Evolutionary conservation across 2,888 invertebrate species (phyloP).

Genomic region (Margaritifera margaritifera): DNA sequence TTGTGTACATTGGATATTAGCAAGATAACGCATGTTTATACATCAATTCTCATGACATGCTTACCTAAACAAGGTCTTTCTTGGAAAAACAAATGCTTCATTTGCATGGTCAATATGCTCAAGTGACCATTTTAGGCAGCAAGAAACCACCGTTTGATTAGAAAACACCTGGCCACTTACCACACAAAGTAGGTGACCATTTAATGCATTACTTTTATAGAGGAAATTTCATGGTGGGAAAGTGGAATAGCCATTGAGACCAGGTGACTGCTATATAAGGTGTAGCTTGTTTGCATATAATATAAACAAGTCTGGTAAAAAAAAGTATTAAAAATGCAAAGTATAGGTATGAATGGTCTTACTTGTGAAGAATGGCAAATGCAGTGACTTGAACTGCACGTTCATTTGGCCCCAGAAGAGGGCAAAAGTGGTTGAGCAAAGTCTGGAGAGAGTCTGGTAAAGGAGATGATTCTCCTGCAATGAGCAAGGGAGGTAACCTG

Average conservation of each 20-base stretch:
- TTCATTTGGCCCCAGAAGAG: conserved; percentile 50
- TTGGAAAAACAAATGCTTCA: too few species aligned
- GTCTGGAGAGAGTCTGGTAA: conserved; percentile 67
- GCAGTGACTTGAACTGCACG: conserved; percentile 62
- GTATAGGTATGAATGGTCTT: conserved; percentile 8
- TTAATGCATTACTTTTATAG: too few species aligned
- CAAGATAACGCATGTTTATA: too few species aligned
- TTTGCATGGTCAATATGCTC: too few species aligned
- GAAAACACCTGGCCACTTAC: too few species aligned
- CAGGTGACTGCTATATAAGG: not conserved
- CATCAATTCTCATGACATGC: too few species aligned
- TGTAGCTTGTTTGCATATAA: not conserved
- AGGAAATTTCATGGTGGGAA: too few species aligned
- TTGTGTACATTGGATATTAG: too few species aligned
- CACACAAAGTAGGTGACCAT: too few species aligned
- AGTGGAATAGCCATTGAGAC: not conserved
- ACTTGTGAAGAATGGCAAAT: conserved; percentile 60
- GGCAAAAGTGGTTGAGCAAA: conserved; percentile 67
- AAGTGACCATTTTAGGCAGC: too few species aligned
- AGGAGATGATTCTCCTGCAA: conserved; percentile 60
- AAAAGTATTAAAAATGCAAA: not conserved
- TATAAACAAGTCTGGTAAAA: not conserved
- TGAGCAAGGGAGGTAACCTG: conserved; percentile 62
- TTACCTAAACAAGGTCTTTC: too few species aligned
- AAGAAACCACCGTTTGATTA: too few species aligned